A percentile compares a stretch with the other conserved stretches of the same genome.
Conservation (phyloP, 2,888 invertebrate genomes). For the Acleris emargana region DNA sequence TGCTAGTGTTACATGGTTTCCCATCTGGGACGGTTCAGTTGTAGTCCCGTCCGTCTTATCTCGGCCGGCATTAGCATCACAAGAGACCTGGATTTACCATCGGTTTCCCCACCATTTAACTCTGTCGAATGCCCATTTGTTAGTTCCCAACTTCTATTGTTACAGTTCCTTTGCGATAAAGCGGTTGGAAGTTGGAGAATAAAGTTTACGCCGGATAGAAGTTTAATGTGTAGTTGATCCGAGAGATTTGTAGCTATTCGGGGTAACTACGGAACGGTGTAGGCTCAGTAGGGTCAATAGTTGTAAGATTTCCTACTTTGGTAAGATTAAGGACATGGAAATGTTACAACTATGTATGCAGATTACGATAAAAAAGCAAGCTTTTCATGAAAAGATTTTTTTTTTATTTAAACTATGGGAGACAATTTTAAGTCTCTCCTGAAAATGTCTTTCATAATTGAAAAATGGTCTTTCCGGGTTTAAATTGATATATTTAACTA, state of each 20-base stretch:
- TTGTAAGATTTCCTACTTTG: no score
- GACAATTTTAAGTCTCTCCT: no score
- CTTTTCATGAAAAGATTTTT: no score
- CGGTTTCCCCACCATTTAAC: slow-evolving; percentile 57
- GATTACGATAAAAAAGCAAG: no score
- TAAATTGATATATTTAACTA: no score
- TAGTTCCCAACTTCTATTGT: slow-evolving; percentile 36
- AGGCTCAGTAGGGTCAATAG: no score
- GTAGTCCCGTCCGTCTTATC: slow-evolving; percentile 40
- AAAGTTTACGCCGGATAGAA: slow-evolving; percentile 32
- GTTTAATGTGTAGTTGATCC: slow-evolving; percentile 34
- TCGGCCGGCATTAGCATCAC: slow-evolving; percentile 60
- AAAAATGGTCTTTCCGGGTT: no score
- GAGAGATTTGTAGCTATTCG: slow-evolving; percentile 22
- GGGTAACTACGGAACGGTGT: background rate
- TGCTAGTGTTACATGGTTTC: background rate
- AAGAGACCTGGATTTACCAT: slow-evolving; percentile 50
- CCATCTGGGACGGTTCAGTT: slow-evolving; percentile 4
- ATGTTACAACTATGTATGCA: no score
- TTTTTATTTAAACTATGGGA: no score
- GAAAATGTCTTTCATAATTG: no score
- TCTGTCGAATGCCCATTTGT: slow-evolving; percentile 38
- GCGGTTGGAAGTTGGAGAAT: slow-evolving; percentile 30
- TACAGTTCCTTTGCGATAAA: slow-evolving; percentile 34
- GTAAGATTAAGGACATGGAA: no score